These are phyloP conservation scores for Haliclona indistincta DNA, from an alignment of 37 sponge, comb jelly and placozoan genomes.

Conservation along the genomic window DNA sequence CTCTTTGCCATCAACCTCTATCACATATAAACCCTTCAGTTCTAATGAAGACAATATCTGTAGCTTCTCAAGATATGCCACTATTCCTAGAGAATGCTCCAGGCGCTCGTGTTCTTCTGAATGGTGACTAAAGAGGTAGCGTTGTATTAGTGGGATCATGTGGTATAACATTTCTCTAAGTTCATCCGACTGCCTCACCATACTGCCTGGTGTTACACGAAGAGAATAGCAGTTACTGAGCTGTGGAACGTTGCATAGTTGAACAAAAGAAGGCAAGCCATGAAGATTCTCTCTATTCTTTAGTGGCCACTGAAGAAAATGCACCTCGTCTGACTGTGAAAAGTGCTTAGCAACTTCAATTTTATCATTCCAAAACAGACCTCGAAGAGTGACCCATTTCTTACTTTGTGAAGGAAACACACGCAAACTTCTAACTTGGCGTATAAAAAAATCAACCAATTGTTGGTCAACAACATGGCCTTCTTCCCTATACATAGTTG, in stretches of 20 bases:
- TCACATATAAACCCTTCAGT: too few species aligned
- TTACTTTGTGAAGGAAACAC: conserved; percentile 31
- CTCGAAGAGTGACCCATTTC: conserved; percentile 35
- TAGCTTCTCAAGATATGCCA: conserved; percentile 13
- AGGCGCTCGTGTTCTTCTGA: too few species aligned
- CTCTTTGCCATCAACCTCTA: too few species aligned
- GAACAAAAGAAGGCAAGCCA: conserved; percentile 3
- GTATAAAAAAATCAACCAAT: conserved; percentile 10
- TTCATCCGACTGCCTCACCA: conserved; percentile 2
- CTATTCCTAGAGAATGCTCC: conserved; percentile 11
- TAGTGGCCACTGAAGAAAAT: conserved; percentile 44
- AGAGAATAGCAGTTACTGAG: conserved; percentile 5
- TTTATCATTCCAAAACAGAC: conserved; percentile 36
- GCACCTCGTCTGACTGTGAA: conserved; percentile 6
- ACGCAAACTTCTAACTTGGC: neutral
- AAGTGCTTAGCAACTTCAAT: conserved; percentile 22
- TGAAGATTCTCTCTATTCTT: neutral
- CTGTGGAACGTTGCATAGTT: conserved; percentile 20
- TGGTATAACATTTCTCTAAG: conserved; percentile 2
- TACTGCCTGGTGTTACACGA: neutral
- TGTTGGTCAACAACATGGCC: neutral
- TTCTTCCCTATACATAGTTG: neutral
- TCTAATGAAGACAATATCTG: conserved; percentile 11
- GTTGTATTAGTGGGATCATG: conserved; percentile 31
- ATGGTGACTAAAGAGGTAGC: conserved; percentile 4